Evolutionary conservation across 2,797 vertebrate species (phyloP).

Genomic region (Typhlichthys eigenmanni): DNA sequence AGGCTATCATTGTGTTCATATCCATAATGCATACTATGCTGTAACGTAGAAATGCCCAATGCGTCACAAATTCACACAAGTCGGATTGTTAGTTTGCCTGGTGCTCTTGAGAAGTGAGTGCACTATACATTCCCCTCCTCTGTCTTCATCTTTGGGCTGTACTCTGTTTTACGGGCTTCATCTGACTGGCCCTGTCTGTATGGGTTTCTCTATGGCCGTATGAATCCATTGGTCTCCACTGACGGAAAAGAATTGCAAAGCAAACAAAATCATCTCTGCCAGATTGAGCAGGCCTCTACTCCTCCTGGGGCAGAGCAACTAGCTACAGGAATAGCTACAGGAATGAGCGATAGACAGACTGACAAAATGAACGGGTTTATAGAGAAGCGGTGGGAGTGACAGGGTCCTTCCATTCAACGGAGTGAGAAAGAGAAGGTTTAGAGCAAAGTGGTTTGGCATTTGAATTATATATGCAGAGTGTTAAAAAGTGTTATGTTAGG

Average conservation of each 20-base stretch:
- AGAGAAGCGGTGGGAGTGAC: neutral
- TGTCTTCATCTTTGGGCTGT: constrained; percentile 38
- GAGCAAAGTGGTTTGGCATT: constrained; percentile 63
- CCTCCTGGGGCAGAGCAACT: constrained; percentile 77
- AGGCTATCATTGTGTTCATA: constrained; percentile 3
- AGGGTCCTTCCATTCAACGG: no score
- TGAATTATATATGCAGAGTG: constrained; percentile 72
- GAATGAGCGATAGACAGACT: constrained; percentile 52
- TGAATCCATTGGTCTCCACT: constrained; percentile 96
- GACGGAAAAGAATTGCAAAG: constrained; percentile 97
- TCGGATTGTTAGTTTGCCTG: neutral
- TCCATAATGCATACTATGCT: neutral
- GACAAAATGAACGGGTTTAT: neutral
- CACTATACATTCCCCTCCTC: constrained; percentile 26
- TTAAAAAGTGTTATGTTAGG: constrained; percentile 66
- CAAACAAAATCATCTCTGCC: constrained; percentile 93
- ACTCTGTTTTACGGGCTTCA: constrained; percentile 43
- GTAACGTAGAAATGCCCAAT: constrained; percentile 1
- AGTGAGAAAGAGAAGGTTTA: constrained; percentile 34
- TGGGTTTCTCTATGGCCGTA: constrained; percentile 83
- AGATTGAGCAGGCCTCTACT: constrained; percentile 85
- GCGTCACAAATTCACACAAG: neutral
- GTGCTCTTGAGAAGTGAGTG: constrained; percentile 7
- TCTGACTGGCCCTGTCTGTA: constrained; percentile 62
- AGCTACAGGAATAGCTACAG: constrained; percentile 52